Conservation (phyloP, 2,113 vertebrate species). For the Turdus rufiventris region DNA sequence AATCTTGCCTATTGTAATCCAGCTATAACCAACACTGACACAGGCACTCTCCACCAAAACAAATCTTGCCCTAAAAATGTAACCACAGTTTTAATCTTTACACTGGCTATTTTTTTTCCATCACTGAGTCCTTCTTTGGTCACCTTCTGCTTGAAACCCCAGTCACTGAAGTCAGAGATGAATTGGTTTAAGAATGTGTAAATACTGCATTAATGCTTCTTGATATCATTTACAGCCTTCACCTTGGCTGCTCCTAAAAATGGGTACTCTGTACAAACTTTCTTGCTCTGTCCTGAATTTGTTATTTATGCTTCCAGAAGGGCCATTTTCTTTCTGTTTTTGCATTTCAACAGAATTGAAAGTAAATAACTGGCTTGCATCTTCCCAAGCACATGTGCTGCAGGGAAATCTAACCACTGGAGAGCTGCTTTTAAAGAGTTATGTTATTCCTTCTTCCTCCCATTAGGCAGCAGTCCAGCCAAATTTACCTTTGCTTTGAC, state of each 20-base stretch:
- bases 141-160: background rate
- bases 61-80: background rate
- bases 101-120: background rate
- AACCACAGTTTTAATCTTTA: background rate
- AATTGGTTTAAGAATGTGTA: background rate
- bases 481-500: slow-evolving; percentile 36
- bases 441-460: slow-evolving; percentile 4
- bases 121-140: background rate
- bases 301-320: background rate
- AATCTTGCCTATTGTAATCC: background rate
- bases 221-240: background rate
- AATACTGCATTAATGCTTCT: background rate
- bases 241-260: background rate
- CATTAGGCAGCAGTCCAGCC: slow-evolving; percentile 27
- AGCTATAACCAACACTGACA: background rate
- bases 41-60: background rate
- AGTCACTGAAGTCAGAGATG: background rate
- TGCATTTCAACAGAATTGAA: background rate
- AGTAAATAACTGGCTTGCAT: background rate
- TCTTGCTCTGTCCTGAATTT: background rate
- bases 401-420: background rate
- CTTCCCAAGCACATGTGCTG: background rate
- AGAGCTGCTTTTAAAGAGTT: background rate
- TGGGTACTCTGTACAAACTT: background rate
- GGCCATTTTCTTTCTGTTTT: background rate